These are phyloP conservation scores for Cyprinus carpio DNA, from an alignment of 2,113 vertebrate genomes.

Conservation along the genomic window DNA sequence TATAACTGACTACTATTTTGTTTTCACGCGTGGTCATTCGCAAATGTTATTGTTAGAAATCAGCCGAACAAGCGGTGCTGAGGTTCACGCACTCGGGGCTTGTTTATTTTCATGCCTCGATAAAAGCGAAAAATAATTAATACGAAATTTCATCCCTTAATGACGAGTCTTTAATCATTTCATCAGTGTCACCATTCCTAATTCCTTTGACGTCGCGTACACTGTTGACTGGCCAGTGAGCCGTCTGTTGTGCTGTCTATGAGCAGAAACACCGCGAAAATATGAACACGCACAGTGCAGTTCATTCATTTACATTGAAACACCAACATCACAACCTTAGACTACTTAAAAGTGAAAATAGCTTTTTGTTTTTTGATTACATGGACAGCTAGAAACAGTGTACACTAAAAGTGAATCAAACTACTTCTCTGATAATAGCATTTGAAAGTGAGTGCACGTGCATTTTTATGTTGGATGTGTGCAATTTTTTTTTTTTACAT, in stretches of 20 bases:
- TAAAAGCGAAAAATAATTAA: not conserved
- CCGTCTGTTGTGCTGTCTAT: constrained; percentile 4
- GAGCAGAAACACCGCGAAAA: constrained; percentile 54
- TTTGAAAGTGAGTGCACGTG: not conserved
- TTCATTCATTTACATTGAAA: constrained; percentile 29
- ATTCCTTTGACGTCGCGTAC: not conserved
- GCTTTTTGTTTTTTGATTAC: no score
- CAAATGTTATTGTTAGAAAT: not conserved
- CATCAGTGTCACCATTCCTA: not conserved
- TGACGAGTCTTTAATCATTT: not conserved
- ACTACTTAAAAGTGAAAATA: not conserved
- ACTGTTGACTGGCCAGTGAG: constrained; percentile 16
- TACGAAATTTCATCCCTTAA: not conserved
- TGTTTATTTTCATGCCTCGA: constrained; percentile 1
- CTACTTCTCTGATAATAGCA: not conserved
- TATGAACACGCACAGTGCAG: constrained; percentile 29
- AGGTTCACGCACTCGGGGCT: constrained; percentile 43
- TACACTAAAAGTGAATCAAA: not conserved
- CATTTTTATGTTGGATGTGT: not conserved
- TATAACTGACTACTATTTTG: not conserved
- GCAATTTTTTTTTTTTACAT: not conserved
- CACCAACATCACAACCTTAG: not conserved
- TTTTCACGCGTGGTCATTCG: not conserved
- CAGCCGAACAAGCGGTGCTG: constrained; percentile 40
- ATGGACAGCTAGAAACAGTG: not conserved